A percentile compares a stretch with the other conserved stretches of the same genome.
Evolutionary conservation across 2,888 invertebrate species (phyloP).

Genomic region (Acronicta alni): DNA sequence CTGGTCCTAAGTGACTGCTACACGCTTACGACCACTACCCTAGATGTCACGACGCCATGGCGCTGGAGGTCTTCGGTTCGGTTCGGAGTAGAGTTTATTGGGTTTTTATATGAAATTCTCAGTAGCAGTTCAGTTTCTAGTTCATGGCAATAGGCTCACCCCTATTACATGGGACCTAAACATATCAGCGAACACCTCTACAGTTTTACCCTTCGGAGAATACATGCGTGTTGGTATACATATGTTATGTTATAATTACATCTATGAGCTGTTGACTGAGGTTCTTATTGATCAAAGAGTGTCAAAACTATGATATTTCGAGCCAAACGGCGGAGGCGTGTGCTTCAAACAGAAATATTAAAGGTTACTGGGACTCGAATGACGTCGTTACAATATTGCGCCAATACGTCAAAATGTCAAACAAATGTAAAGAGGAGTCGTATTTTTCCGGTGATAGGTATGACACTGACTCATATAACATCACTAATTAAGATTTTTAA

Average conservation of each 20-base stretch:
- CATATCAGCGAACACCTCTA: too few species aligned
- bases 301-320: constrained; percentile 10
- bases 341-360: constrained; percentile 27
- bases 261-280: constrained; percentile 7
- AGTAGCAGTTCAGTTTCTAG: too few species aligned
- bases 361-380: constrained; percentile 38
- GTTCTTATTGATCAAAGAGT: constrained; percentile 10
- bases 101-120: too few species aligned
- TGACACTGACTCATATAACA: not conserved
- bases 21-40: too few species aligned
- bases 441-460: not conserved
- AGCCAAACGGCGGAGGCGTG: constrained; percentile 13
- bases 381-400: constrained; percentile 15
- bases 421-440: not conserved
- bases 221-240: too few species aligned
- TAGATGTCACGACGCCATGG: too few species aligned
- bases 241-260: not conserved
- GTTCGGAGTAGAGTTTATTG: too few species aligned
- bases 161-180: too few species aligned
- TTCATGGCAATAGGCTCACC: too few species aligned
- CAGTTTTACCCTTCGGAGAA: too few species aligned
- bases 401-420: constrained; percentile 11
- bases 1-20: too few species aligned
- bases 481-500: not conserved
- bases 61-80: too few species aligned